phyloP scores from a whole-genome alignment of 2,888 invertebrate genomes.

The Folsomia candida region DNA sequence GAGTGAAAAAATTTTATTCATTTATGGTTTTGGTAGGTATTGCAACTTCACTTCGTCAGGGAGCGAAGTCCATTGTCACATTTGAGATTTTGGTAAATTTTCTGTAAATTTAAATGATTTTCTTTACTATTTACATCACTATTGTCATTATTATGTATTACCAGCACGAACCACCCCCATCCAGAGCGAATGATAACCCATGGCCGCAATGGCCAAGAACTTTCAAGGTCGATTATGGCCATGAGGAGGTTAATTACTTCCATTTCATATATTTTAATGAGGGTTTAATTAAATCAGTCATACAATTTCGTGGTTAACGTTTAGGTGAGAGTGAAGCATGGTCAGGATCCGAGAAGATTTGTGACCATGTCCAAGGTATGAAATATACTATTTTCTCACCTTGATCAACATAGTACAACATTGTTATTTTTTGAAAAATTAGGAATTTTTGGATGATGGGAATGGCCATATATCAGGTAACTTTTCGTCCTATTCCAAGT shows the following conservation, averaged over 20 bases:
- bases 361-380: conserved; percentile 81
- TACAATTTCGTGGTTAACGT: no score
- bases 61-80: conserved; percentile 86
- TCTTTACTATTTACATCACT: no score
- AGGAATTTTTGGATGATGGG: conserved; percentile 88
- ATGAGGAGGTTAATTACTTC: conserved; percentile 96
- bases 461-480: conserved; percentile 79
- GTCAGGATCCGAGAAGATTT: conserved; percentile 89
- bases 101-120: no score
- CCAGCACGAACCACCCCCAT: conserved; percentile 80
- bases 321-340: conserved; percentile 83
- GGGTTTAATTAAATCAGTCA: no score
- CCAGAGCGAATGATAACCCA: conserved; percentile 83
- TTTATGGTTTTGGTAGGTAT: no score
- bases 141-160: no score
- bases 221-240: conserved; percentile 96
- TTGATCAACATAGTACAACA: no score
- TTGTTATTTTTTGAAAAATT: no score
- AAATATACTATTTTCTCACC: no score
- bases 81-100: conserved; percentile 98
- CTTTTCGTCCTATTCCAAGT: background rate
- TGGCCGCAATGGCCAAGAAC: conserved; percentile 99
- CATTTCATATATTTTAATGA: no score
- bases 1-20: no score
- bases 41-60: conserved; percentile 88